Base-by-base conservation (phyloP, 2,113 vertebrate species). In the Argyrosomus japonicus region DNA sequence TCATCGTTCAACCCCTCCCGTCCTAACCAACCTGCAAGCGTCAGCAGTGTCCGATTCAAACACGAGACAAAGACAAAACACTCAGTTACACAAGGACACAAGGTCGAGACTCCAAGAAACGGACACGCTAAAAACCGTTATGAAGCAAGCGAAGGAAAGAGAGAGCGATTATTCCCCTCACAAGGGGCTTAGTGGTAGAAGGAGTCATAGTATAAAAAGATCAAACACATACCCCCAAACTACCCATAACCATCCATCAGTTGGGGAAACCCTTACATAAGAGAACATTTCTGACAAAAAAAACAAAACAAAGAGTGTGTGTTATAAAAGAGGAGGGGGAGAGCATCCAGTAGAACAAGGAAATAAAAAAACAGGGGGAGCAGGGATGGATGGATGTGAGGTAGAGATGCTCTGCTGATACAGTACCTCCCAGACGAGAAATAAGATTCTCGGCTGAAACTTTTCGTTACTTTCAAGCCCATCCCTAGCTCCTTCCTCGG, bases 361-460 rank as follows among this genome's bases (percentile, higher is more conserved):
- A 75, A 85, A 68, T 29, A 8, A 63, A 43, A 72, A 54, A 79
- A 82, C 32, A 78, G 74, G 68, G 76, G 82, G 86, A 84, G 88
- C 88, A 75, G 72, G 92, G 87, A 89, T 80, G 85, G 89, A 88
- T 90, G 87, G 91, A 89, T 92, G 94, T 95, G 95, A 95, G 93
- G 94, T 94, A 95, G 95, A 95, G 93, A 95, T 84, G 93, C 93
- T 93, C 85, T 77, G 88, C 90, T 87, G 88, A 90, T 77, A 86
- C 88, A 76, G 88, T 86, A 93, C 84, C 93, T 93, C 94, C 88
- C 67, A 82, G 80, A 82, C 71, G 56, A 90, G 73, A 78, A 83
- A 50, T 74, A 18, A 0, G 48, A 71, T 50, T 83, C 81, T 79
- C 32, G 61, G 5, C 87, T 21, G 45, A 77, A 72, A 75, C 71